These are phyloP conservation scores for Emmelina monodactyla DNA, from an alignment of 2,888 invertebrate species.

Conservation along the genomic window DNA sequence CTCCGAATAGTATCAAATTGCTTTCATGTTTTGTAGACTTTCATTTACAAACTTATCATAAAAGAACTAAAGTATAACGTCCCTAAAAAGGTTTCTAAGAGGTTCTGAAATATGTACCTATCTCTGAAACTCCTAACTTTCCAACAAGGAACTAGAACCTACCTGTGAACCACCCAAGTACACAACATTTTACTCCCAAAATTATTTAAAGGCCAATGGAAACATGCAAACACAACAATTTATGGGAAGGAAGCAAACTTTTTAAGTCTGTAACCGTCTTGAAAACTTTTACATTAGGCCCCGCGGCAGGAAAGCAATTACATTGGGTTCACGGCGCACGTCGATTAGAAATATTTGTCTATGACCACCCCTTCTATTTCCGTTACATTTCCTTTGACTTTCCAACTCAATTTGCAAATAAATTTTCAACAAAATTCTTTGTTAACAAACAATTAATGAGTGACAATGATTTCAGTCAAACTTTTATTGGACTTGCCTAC, in stretches of 20 bases:
- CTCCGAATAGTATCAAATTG: no score
- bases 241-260: constrained; percentile 51
- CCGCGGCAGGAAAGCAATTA: constrained; percentile 39
- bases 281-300: constrained; percentile 58
- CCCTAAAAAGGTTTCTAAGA: no score
- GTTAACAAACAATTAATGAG: constrained; percentile 40
- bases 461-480: no score
- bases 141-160: no score
- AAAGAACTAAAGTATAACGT: no score
- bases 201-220: constrained; percentile 11
- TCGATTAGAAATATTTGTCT: constrained; percentile 19
- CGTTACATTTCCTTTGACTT: constrained; percentile 20
- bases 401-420: constrained; percentile 20
- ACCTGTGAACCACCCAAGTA: neutral
- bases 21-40: no score
- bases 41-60: no score
- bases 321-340: constrained; percentile 33
- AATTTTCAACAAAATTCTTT: constrained; percentile 50
- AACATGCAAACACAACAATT: constrained; percentile 58
- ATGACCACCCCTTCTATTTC: constrained; percentile 25
- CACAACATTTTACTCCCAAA: neutral
- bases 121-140: no score
- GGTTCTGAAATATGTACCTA: no score
- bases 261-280: constrained; percentile 38
- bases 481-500: no score